Percentiles rank a stretch among this genome's conserved stretches.
Conservation (phyloP, 2,113 vertebrate genomes). For the Sclerurus mexicanus region DNA sequence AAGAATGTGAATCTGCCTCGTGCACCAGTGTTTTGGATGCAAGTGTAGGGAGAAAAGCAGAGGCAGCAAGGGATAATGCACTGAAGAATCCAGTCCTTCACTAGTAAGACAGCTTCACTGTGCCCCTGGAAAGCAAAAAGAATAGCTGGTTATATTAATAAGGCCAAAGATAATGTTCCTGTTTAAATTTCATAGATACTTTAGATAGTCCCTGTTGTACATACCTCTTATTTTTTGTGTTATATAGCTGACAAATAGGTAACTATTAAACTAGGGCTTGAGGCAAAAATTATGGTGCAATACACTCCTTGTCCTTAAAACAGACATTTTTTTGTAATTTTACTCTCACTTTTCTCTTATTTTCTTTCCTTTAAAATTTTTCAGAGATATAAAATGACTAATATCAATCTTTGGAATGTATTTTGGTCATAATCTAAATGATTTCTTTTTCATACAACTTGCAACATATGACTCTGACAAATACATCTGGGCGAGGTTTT, state of each 20-base stretch:
- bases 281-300: not conserved
- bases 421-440: not conserved
- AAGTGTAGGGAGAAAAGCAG: not conserved
- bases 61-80: not conserved
- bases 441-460: not conserved
- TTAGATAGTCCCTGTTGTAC: not conserved
- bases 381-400: not conserved
- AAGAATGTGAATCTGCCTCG: not conserved
- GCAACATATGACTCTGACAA: not conserved
- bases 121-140: not conserved
- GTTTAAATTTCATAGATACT: not conserved
- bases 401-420: not conserved
- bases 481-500: not conserved
- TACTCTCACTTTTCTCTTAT: not conserved
- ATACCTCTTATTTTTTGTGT: not conserved
- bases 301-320: not conserved
- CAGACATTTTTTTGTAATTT: not conserved
- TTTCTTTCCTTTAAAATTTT: not conserved
- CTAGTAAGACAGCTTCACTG: not conserved
- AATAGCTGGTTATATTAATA: not conserved
- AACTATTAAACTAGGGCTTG: not conserved
- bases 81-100: not conserved
- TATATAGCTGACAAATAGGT: not conserved
- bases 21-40: not conserved
- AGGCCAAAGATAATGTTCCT: not conserved